A percentile compares a stretch with the other conserved stretches of the same genome.
phyloP scores from a whole-genome alignment of 2,113 vertebrate species.

The Ammodytes marinus region DNA sequence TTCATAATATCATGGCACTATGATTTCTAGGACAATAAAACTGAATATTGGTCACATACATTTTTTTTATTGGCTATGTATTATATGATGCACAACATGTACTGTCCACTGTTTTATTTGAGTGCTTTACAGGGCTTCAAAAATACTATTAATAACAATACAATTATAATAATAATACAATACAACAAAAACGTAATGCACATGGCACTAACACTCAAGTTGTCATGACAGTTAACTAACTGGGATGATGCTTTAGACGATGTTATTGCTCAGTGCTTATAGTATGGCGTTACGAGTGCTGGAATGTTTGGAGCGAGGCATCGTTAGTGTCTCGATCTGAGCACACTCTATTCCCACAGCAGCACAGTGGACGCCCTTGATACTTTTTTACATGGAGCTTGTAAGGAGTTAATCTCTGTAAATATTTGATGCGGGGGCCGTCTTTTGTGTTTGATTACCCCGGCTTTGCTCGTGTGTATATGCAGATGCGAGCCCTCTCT shows the following conservation, averaged over 20 bases:
- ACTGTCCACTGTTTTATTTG: not conserved
- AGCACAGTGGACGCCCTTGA: not conserved
- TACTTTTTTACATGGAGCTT: slow-evolving; percentile 22
- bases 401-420: slow-evolving; percentile 49
- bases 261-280: not conserved
- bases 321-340: slow-evolving; percentile 8
- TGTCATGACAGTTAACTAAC: not conserved
- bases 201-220: not conserved
- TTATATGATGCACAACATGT: not conserved
- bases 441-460: slow-evolving; percentile 61
- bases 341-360: slow-evolving; percentile 7
- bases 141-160: not conserved
- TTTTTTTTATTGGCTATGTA: too few species aligned
- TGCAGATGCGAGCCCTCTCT: not conserved
- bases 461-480: slow-evolving; percentile 31
- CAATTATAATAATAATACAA: not conserved
- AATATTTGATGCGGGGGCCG: slow-evolving; percentile 56
- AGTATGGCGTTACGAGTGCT: not conserved
- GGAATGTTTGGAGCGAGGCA: not conserved
- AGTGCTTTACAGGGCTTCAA: not conserved
- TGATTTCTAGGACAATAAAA: not conserved
- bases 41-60: not conserved
- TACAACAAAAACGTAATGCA: not conserved
- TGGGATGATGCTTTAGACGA: not conserved
- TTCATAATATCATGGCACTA: too few species aligned